These are phyloP conservation scores for Oceanodroma leucorhoa DNA, from an alignment of 2,797 vertebrate genomes.

Conservation along the genomic window DNA sequence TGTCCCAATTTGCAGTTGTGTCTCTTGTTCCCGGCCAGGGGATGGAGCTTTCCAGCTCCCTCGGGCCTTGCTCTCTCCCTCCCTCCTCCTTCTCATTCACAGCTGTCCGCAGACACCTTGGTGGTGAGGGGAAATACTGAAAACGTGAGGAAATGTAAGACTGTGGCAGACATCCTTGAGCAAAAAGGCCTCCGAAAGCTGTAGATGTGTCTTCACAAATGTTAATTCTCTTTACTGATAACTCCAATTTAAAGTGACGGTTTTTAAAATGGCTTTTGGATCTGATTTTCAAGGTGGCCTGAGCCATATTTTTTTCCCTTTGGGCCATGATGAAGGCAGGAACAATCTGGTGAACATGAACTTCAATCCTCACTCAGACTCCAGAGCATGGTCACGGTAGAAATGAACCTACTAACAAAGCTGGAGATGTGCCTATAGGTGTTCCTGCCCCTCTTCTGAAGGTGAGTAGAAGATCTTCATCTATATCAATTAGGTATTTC, in stretches of 20 bases:
- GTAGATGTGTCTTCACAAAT: background rate
- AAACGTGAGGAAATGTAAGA: background rate
- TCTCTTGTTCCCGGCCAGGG: rapidly evolving
- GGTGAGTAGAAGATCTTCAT: background rate
- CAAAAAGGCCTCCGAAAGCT: background rate
- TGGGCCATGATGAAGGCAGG: background rate
- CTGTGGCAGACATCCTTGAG: background rate
- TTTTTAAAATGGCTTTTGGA: background rate
- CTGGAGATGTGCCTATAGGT: background rate
- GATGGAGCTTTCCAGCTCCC: background rate
- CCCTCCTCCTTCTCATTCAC: background rate
- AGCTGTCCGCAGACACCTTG: background rate
- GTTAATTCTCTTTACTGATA: background rate
- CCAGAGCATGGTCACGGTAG: background rate
- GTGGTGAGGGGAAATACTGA: background rate
- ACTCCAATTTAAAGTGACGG: background rate
- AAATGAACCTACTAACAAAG: background rate
- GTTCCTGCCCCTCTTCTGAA: background rate
- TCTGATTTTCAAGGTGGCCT: background rate
- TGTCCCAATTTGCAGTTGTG: background rate
- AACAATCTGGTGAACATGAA: background rate
- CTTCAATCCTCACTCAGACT: background rate
- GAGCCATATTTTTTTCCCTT: background rate
- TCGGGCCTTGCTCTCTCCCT: background rate
- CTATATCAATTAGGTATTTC: background rate